Base-by-base conservation (phyloP, 2,113 vertebrate genomes). In the Dermatemys mawii region DNA sequence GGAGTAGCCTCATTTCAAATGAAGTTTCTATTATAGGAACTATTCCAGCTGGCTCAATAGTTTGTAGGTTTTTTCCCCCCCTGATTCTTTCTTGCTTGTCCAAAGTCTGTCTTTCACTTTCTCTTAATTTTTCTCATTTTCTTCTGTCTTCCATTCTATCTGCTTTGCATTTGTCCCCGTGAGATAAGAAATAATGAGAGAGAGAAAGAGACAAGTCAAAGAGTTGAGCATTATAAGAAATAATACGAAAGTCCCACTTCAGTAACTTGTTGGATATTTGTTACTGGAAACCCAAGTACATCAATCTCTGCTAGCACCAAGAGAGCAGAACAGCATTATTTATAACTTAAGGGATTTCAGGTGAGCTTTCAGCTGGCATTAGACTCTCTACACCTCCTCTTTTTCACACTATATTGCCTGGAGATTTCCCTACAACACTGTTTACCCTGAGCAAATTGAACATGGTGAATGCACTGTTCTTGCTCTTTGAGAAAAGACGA, bases 271-370 rank as follows among this genome's bases (percentile, higher is more conserved):
- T 48, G 16, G 57, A 67, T 73, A 83, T 83, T 93, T 94, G 38
- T 57, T 78, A 76, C 24, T 63, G 81, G 17, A 60, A 91, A 91
- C 81, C 48, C 5, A 87, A 8, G 21, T 85, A 24, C 80, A 84
- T 96, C 78, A 95, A 44, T 96, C 92, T 96, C 92, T 87, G 27
- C 41, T 89, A 88, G n/a, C 87, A 89, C 35, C 75, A 83, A 86
- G 70, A 92, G 44, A 76, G 13, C 14, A 83, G 83, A 95, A 46
- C 48, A 87, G 38, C 8, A 70, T 91, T 89, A 94, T 86, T 97
- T 95, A 78, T 92, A 83, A 89, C 73, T 91, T 91, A 88, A 78
- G 84, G 76, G 50, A 53, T 73, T 90, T 26, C 81, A 96, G 92
- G 57, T 95, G 46, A 96, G 63, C 67, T 96, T 92, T 91, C 87